Evolutionary conservation across 2,888 invertebrate species (phyloP), one percentile per base, ranked within the genome.

Genomic region (Pecten maximus): DNA sequence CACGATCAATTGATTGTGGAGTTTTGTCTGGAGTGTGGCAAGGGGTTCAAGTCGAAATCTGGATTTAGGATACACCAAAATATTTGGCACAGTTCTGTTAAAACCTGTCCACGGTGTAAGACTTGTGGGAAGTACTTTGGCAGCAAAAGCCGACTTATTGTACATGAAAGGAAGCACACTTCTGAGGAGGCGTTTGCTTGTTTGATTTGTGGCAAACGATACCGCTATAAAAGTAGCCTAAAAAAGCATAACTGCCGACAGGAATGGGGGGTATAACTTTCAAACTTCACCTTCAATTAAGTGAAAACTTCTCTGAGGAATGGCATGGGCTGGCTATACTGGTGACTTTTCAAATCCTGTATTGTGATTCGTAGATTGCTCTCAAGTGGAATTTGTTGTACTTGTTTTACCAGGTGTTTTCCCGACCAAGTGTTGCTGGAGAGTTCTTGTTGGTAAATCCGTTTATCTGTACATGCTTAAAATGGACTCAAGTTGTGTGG

Each of bases 21-120:
- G 3, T 90, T 90, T 40, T 90, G 90, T 88, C 28, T 50, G 10
- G 60, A 88, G 40, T 90, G 90, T 90, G 90, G 90, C 23, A 90
- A 90, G 40, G 90, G 90, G 40, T 90, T 90, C 35, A 74, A 87
- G n/a, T 89, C 89, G 1, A 54, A 19, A 15, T 87, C 87, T 1
- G 89, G 89, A 28, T 89, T 87, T 50, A 74, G 54, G n/a, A 87
- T 87, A 44, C 89, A 89, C n/a, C 87, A 87, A n/a, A 87, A 87
- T 19, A 89, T 89, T 44, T 54, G 54, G n/a, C 44, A 40, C 12
- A 48, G 28, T 86, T 28, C 87, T 40, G 50, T 87, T 19, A 87
- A 90, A 35, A 40, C 90, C 19, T 60, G 88, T 87, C 88, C 54
- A 23, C 28, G 54, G 39, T 90, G 90, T 88, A 40, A 74, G 6